These are phyloP conservation scores for Lepidurus apus DNA, from an alignment of 1,140 invertebrate genomes.

Conservation along the genomic window DNA sequence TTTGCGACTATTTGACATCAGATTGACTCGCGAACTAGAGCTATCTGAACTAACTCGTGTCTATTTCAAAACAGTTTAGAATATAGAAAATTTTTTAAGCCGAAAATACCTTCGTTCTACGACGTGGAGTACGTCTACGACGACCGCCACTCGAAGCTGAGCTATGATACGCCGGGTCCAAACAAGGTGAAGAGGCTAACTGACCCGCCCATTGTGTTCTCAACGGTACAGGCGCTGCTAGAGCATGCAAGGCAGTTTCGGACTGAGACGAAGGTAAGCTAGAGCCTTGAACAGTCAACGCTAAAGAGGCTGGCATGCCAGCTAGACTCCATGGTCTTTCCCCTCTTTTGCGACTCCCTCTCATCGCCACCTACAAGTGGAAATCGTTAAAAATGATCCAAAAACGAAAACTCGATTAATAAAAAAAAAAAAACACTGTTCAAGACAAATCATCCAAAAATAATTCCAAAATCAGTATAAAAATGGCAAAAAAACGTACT, in stretches of 20 bases:
- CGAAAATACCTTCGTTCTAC: background rate
- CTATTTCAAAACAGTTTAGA: background rate
- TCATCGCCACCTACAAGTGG: background rate
- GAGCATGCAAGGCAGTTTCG: constrained; percentile 30
- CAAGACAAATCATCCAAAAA: too few species aligned
- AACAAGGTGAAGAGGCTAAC: background rate
- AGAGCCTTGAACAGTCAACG: constrained; percentile 14
- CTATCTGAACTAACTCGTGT: constrained; percentile 25
- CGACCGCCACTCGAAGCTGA: constrained; percentile 5
- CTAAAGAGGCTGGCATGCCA: background rate
- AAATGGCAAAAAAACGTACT: background rate
- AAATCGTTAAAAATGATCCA: background rate
- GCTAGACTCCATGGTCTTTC: constrained; percentile 9
- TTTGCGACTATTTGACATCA: background rate
- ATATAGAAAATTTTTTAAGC: background rate
- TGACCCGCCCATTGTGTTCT: constrained; percentile 33
- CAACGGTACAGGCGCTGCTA: constrained; percentile 33
- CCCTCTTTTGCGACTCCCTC: background rate
- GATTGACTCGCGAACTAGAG: background rate
- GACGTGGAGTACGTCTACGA: background rate
- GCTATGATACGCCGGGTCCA: background rate
- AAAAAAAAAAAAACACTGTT: too few species aligned
- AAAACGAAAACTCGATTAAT: background rate
- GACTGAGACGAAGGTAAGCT: constrained; percentile 6
- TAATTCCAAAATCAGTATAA: too few species aligned